A percentile compares a stretch with the other conserved stretches of the same genome.
Conservation (phyloP, 2,113 vertebrate genomes). For the human region DNA sequence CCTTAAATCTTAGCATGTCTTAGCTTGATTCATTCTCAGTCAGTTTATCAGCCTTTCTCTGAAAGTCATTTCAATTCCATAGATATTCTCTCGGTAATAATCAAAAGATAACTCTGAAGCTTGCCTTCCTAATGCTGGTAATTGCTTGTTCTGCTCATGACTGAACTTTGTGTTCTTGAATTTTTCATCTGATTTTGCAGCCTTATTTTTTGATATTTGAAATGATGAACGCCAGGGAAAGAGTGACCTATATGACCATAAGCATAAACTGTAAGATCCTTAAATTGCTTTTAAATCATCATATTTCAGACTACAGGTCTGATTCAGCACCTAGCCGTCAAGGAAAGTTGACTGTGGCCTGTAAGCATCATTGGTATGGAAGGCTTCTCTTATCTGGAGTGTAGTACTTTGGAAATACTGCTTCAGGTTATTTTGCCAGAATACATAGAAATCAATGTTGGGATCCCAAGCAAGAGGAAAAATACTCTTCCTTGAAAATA, state of each 20-base stretch:
- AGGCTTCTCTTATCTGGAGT: neutral
- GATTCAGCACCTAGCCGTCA: neutral
- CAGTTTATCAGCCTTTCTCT: neutral
- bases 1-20: neutral
- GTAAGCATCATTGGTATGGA: neutral
- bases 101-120: neutral
- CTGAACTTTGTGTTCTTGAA: neutral
- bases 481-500: neutral
- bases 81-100: neutral
- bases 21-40: neutral
- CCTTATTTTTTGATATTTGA: slow-evolving; percentile 9
- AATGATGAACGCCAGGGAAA: neutral
- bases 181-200: slow-evolving; percentile 37
- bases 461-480: neutral
- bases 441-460: neutral
- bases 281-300: slow-evolving; percentile 25
- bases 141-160: neutral
- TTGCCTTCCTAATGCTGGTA: neutral
- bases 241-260: neutral
- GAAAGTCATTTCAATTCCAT: neutral
- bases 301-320: neutral
- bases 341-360: neutral
- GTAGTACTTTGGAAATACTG: neutral
- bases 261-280: slow-evolving; percentile 29
- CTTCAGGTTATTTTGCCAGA: neutral